Percentiles rank a stretch among this genome's conserved stretches.
These are phyloP conservation scores for Caprella mutica DNA, from an alignment of 2,888 invertebrate genomes.

Conservation along the genomic window DNA sequence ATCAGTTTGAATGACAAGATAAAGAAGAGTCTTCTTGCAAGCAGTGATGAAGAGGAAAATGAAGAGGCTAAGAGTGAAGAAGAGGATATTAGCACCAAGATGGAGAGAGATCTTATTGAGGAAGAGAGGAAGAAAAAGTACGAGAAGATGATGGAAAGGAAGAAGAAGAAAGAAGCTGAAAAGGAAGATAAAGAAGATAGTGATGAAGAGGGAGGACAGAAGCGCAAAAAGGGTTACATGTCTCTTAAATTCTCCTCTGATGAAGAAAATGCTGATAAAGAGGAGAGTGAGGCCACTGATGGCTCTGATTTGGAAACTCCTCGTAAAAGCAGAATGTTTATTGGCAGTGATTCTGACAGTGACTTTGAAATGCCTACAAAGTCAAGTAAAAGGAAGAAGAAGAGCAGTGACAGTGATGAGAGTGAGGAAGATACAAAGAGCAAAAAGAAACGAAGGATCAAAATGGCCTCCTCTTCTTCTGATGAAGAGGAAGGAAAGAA, in stretches of 20 bases:
- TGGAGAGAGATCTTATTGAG: slow-evolving; percentile 5
- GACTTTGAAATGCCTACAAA: slow-evolving; percentile 30
- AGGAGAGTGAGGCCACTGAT: slow-evolving; percentile 15
- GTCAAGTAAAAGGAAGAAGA: slow-evolving; percentile 15
- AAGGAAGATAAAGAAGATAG: slow-evolving; percentile 7
- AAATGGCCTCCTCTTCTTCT: slow-evolving; percentile 38
- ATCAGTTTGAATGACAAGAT: slow-evolving; percentile 24
- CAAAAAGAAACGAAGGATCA: slow-evolving; percentile 18
- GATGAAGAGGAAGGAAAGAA: slow-evolving; percentile 24
- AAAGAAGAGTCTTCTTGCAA: slow-evolving; percentile 19
- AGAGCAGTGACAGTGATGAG: slow-evolving; percentile 13
- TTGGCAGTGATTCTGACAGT: slow-evolving; percentile 35
- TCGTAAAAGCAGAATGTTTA: slow-evolving; percentile 18
- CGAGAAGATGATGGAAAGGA: slow-evolving; percentile 31
- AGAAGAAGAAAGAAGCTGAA: slow-evolving; percentile 6
- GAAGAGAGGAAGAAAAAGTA: slow-evolving; percentile 29
- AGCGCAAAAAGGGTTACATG: slow-evolving; percentile 29
- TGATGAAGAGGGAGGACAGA: slow-evolving; percentile 12
- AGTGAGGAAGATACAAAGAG: slow-evolving; percentile 25
- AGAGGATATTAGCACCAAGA: not conserved
- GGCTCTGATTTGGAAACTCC: slow-evolving; percentile 14
- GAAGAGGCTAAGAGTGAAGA: not conserved
- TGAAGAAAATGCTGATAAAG: slow-evolving; percentile 17
- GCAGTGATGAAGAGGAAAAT: slow-evolving; percentile 25
- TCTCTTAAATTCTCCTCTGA: slow-evolving; percentile 30